These are phyloP conservation scores for Rhynchotus rufescens DNA, from an alignment of 2,797 vertebrate genomes.

Conservation along the genomic window DNA sequence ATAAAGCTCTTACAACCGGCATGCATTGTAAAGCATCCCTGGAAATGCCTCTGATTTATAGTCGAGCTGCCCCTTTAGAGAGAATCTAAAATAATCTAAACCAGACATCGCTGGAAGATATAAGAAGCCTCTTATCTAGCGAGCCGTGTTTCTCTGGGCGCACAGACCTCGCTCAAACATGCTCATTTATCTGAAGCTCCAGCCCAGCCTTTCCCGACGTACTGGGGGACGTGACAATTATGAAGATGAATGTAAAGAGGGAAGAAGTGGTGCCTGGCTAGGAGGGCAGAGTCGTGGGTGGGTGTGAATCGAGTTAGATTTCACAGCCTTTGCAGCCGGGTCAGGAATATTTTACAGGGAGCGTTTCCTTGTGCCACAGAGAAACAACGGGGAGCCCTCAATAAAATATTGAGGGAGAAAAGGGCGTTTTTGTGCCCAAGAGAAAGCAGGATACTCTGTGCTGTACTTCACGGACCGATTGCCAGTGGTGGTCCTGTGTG, in stretches of 20 bases:
- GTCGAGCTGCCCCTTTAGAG: conserved; percentile 28
- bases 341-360: neutral
- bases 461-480: too few relatives aligned
- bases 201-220: neutral
- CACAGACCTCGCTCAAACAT: neutral
- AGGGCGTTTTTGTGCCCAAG: neutral
- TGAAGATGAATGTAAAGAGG: neutral
- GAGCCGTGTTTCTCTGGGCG: neutral
- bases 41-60: conserved; percentile 56
- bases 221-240: neutral
- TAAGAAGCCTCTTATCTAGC: conserved; percentile 36
- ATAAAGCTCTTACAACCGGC: conserved; percentile 30
- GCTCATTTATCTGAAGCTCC: conserved; percentile 22
- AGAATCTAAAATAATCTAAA: conserved; percentile 55
- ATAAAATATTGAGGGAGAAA: neutral
- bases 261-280: neutral
- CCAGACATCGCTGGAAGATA: conserved; percentile 36
- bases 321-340: neutral
- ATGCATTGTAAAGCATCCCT: conserved; percentile 30
- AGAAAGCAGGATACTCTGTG: too few relatives aligned
- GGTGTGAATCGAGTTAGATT: neutral
- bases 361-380: neutral
- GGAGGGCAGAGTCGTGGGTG: neutral
- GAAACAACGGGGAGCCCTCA: neutral
- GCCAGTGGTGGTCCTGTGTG: neutral